Evolutionary conservation across 2,888 invertebrate genomes (phyloP).

Genomic region (Tachina lurida): DNA sequence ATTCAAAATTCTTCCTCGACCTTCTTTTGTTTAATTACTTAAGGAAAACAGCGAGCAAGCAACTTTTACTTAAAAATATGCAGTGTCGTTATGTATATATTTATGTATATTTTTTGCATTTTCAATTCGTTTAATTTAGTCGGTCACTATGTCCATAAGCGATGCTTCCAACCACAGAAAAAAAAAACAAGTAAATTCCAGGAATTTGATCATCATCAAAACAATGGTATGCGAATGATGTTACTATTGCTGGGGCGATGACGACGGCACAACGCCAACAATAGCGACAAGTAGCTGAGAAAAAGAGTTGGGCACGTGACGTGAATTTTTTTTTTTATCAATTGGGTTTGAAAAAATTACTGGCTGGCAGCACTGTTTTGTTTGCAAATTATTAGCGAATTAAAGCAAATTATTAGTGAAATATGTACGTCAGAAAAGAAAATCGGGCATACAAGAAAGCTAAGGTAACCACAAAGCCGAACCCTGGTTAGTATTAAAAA

Average conservation of each 20-base stretch:
- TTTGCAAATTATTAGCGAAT: too few relatives aligned
- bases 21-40: background rate
- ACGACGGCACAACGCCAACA: background rate
- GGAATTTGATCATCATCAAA: conserved; percentile 77
- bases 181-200: conserved; percentile 74
- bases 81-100: conserved; percentile 46
- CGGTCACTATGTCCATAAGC: conserved; percentile 73
- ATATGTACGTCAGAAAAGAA: too few relatives aligned
- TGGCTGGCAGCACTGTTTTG: too few relatives aligned
- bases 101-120: conserved; percentile 49
- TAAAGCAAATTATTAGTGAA: too few relatives aligned
- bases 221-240: conserved; percentile 63
- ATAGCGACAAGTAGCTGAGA: conserved; percentile 7
- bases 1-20: background rate
- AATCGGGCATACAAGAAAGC: too few relatives aligned
- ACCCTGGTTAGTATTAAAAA: too few relatives aligned
- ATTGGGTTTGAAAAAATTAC: background rate
- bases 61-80: conserved; percentile 9
- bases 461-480: too few relatives aligned
- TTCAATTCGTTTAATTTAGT: conserved; percentile 65
- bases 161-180: background rate
- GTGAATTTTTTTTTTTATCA: background rate
- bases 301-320: background rate
- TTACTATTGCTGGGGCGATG: conserved; percentile 28
- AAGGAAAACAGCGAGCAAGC: background rate